Base-by-base conservation (phyloP, 2,888 invertebrate species). In the Blastobasis adustella region DNA sequence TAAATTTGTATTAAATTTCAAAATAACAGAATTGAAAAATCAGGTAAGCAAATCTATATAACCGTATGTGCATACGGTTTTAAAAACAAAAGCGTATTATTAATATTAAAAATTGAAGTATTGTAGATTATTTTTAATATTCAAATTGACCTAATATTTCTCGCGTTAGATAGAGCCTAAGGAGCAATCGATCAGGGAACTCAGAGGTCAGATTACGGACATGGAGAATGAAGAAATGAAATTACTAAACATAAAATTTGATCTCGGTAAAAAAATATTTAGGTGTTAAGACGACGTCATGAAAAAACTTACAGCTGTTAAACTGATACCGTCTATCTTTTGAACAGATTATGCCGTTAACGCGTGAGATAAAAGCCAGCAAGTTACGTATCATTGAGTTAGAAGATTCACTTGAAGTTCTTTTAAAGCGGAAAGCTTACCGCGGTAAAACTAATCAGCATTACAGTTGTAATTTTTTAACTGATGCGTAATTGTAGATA, bases 1-100 rank as follows among this genome's bases (percentile, higher is more conserved):
- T 75, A 96, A 96, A 72, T 96, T 96, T 75, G 96, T 97, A 1
- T 82, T 97, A 40, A 95, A 95, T 69, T 96, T 96, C 72, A 96
- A 96, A 79, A 96, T 98, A 54, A 93, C 93, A 39, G 97, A 98
- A 67, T 77, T 97, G 36, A 95, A 95, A 74, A 93, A 93, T 67
- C 93, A 94, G 80, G 89, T 87, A 53, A 61, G 76, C 67, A 38
- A 10, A 3, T 23, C 2, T 23, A 2, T 23, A 3, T 23, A 23
- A 23, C 23, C 23, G 23, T 23, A 23, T 23, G 23, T 23, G 23
- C 3, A 23, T 23, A 23, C 23, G 1, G 3, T 23, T 23, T 23
- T 23, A 23, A 23, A 23, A 23, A 23, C 23, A 3, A 23, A 23
- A 23, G 23, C 23, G 23, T 23, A 23, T 23, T 23, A 23, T 23